Conservation (phyloP, 2,113 vertebrate genomes). For the Mesitornis unicolor region DNA sequence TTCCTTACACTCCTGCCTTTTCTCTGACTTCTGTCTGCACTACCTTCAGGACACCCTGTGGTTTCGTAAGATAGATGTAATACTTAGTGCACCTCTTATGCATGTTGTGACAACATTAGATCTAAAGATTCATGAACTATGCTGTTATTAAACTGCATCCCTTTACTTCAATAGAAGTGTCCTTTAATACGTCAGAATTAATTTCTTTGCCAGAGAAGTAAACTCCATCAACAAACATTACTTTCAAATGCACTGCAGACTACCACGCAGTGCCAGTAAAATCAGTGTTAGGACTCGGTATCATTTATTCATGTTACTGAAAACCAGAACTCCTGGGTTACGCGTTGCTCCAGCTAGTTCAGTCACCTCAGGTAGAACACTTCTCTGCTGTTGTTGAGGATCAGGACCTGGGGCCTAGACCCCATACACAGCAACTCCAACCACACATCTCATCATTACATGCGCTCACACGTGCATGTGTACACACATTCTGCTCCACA, state of each 20-base stretch:
- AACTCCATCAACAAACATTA: neutral
- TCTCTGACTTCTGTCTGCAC: neutral
- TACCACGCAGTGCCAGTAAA: neutral
- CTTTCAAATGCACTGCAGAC: neutral
- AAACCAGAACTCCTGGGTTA: neutral
- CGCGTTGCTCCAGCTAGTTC: neutral
- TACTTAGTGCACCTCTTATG: neutral
- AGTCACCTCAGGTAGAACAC: neutral
- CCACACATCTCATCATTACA: neutral
- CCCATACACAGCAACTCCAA: neutral
- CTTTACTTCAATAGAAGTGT: neutral
- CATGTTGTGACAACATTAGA: neutral
- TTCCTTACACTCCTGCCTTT: neutral
- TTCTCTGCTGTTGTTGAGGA: neutral
- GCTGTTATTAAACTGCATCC: neutral
- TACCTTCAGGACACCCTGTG: neutral
- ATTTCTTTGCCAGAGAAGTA: neutral
- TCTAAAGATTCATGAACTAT: neutral
- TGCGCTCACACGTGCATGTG: fast-evolving
- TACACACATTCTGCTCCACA: neutral
- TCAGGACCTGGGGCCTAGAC: neutral
- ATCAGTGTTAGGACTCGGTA: neutral
- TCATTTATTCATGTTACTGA: neutral
- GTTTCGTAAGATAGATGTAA: neutral
- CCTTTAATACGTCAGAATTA: neutral